Evolutionary conservation across 2,888 invertebrate species (phyloP).

Genomic region (Fragum whitleyi): DNA sequence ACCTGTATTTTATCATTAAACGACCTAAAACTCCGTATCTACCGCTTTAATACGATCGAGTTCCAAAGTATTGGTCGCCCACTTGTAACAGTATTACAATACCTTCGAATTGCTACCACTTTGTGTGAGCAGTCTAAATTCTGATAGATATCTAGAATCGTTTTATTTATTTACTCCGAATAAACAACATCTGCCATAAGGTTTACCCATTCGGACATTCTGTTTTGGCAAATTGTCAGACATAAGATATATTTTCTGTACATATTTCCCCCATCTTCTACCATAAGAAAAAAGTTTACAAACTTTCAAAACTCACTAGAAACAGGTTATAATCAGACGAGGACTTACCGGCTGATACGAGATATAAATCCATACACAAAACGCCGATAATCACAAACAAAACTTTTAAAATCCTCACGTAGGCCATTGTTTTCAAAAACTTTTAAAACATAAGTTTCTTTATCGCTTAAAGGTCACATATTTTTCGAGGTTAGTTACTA

Average conservation of each 20-base stretch:
- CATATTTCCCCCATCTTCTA: neutral
- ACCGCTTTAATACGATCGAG: too few species aligned
- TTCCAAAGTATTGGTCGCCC: too few species aligned
- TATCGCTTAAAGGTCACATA: slow-evolving; percentile 18
- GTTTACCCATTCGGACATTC: too few species aligned
- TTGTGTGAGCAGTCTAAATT: too few species aligned
- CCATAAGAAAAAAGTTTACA: slow-evolving; percentile 5
- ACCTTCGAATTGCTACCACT: too few species aligned
- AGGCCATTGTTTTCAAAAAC: slow-evolving; percentile 21
- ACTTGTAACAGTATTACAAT: too few species aligned
- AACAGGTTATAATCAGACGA: neutral
- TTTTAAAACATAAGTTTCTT: slow-evolving; percentile 10
- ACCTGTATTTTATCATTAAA: too few species aligned
- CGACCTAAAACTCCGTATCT: too few species aligned
- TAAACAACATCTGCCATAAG: too few species aligned
- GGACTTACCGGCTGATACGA: neutral
- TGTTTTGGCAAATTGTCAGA: neutral
- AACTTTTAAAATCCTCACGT: slow-evolving; percentile 2
- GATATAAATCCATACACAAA: slow-evolving; percentile 4
- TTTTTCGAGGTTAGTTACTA: slow-evolving; percentile 20
- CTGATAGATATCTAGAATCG: too few species aligned
- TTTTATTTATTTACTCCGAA: too few species aligned
- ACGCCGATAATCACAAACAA: slow-evolving; percentile 7
- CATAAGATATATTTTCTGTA: neutral
- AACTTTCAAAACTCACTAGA: neutral